These are phyloP conservation scores for Parazoanthus atlanticus DNA, from an alignment of 92 coral and sea anemone genomes.

Conservation along the genomic window DNA sequence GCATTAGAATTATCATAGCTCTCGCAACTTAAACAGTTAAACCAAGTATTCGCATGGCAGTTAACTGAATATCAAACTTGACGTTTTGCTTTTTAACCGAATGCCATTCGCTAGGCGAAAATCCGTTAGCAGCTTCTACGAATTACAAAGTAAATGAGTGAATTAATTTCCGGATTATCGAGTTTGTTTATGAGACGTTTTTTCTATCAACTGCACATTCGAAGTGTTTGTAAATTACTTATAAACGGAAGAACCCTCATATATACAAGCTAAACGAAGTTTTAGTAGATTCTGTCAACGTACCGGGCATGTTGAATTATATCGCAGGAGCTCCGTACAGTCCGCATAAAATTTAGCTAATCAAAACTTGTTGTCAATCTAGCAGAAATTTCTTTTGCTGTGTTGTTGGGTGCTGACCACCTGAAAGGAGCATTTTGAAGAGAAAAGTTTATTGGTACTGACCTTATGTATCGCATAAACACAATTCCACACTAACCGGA, in stretches of 20 bases:
- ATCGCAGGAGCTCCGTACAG: not conserved
- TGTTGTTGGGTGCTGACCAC: not conserved
- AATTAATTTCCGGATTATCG: not conserved
- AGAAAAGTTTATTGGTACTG: not conserved
- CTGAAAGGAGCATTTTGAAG: not conserved
- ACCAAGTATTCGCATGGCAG: not conserved
- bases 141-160: not conserved
- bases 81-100: not conserved
- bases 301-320: not conserved
- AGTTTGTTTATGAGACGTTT: constrained; percentile 2
- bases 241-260: not conserved
- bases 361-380: not conserved
- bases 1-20: not conserved
- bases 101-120: not conserved
- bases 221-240: constrained; percentile 12
- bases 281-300: not conserved
- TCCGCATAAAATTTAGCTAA: not conserved
- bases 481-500: not conserved
- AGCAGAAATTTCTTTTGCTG: not conserved
- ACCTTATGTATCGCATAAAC: not conserved
- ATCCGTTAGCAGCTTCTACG: not conserved
- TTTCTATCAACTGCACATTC: constrained; percentile 4
- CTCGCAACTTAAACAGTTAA: not conserved
- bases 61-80: not conserved
- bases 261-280: not conserved